Percentiles rank a stretch among this genome's conserved stretches.
phyloP scores from a whole-genome alignment of 2,888 invertebrate species.

The Lottia scabra region DNA sequence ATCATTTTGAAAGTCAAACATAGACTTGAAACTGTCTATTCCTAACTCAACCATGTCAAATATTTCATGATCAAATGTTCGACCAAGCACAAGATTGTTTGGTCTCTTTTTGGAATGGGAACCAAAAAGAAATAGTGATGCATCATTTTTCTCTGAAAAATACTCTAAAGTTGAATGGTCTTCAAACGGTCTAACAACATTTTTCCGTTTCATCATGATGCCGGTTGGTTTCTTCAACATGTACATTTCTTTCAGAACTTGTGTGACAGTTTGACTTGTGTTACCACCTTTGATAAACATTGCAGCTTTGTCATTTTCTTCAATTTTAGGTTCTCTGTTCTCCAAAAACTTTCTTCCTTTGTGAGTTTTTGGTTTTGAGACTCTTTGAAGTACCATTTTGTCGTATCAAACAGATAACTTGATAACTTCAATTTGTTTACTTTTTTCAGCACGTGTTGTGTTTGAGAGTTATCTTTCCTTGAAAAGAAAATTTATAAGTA shows the following conservation, averaged over 20 bases:
- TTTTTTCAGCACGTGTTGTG: no score
- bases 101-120: slow-evolving; percentile 96
- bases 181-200: slow-evolving; percentile 94
- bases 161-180: slow-evolving; percentile 80
- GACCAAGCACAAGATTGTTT: slow-evolving; percentile 85
- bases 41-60: slow-evolving; percentile 97
- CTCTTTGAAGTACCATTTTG: not conserved
- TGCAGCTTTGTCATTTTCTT: slow-evolving; percentile 88
- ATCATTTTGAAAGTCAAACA: slow-evolving; percentile 78
- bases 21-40: slow-evolving; percentile 83
- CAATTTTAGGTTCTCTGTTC: slow-evolving; percentile 85
- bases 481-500: no score
- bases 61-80: slow-evolving; percentile 89
- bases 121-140: slow-evolving; percentile 89
- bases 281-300: slow-evolving; percentile 89
- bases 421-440: no score
- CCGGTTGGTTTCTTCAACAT: slow-evolving; percentile 88
- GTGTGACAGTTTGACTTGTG: slow-evolving; percentile 74
- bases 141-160: slow-evolving; percentile 82
- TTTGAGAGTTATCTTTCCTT: no score
- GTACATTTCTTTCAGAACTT: slow-evolving; percentile 87
- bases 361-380: slow-evolving; percentile 84
- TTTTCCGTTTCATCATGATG: slow-evolving; percentile 78
- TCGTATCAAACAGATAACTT: no score
- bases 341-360: slow-evolving; percentile 87